Evolutionary conservation across 2,888 invertebrate species (phyloP), one percentile per base, ranked within the genome.

Genomic region (Salpingus planirostris): DNA sequence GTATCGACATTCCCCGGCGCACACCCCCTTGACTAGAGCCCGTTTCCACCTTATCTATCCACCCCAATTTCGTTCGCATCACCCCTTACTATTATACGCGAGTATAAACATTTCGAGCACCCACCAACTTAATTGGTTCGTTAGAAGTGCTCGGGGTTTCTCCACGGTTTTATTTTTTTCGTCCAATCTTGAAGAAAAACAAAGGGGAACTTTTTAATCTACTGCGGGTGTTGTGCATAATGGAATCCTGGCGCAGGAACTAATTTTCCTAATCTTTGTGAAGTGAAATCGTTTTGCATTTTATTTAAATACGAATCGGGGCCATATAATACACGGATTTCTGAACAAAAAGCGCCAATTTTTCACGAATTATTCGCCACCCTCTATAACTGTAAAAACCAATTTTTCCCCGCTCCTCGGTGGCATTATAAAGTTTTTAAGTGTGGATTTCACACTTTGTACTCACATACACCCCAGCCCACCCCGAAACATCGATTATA

Each of bases 121-220:
- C 36, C n/a, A n/a, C n/a, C 39, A 36, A 41, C 42, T 39, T 47
- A 47, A 47, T 47, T 47, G 42, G 37, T 46, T 47, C 42, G 34
- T 44, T 46, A 44, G 44, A 46, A 42, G 40, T 42, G 39, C 38
- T 31, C n/a, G n/a, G n/a, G n/a, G n/a, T n/a, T n/a, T n/a, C n/a
- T n/a, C n/a, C n/a, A n/a, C n/a, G n/a, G n/a, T n/a, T n/a, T n/a
- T n/a, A n/a, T n/a, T 31, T 34, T 29, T 32, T 27, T 29, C 37
- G 27, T 29, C 30, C 39, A 36, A 36, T 36, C 33, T 40, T 34
- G 31, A 28, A 27, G 35, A 38, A 39, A 44, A 43, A 34, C 39
- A 40, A 36, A 34, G 25, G 31, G 12, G 33, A 35, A 36, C 29
- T 34, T 34, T 35, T 44, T 44, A 46, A 44, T 46, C 38, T 32